Base-by-base conservation (phyloP, 2,888 invertebrate genomes). In the Diadegma fenestrale region DNA sequence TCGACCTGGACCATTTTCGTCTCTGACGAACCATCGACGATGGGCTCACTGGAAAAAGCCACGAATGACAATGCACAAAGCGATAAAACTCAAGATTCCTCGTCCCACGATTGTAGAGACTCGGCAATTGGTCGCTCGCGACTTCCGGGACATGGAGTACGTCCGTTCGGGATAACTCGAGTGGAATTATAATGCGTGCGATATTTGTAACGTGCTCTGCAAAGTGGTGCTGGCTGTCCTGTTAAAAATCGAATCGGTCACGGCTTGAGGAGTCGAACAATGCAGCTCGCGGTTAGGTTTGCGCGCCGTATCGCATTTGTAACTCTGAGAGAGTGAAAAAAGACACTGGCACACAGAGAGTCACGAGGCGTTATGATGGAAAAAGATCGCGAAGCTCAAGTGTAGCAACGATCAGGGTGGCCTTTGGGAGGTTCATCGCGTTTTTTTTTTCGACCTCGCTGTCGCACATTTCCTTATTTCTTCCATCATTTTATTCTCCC, bases 231-330 rank as follows among this genome's bases (percentile, higher is more conserved):
- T 26, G 5, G 88, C 84, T 89, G 88, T 90, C 86, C 90, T 90
- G 92, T 93, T 93, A 93, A 93, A 93, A 93, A 93, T 93, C 90
- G 91, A 90, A 93, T 93, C 93, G 93, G 93, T 93, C 93, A 93
- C 92, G 93, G 92, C 89, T 90, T 88, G 89, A 92, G 92, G 88
- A 90, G 88, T 87, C 82, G 91, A 91, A 91, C 91, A 91, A 91
- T 91, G 85, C 88, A 43, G 33, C 80, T 80, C 85, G 79, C 84
- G 81, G 82, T 84, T 80, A 75, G 81, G 64, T 75, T 22, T 78
- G 10, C 64, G 17, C 64, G n/a, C 8, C 73, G 45, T 12, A 76
- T 30, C 17, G n/a, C 26, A 71, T 45, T 37, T 51, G 22, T 43
- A 51, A 41, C 33, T 48, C 22, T 54, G 43, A 19, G 41, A 19